phyloP scores from a whole-genome alignment of 2,113 vertebrate species.

The Alexandromys fortis region DNA sequence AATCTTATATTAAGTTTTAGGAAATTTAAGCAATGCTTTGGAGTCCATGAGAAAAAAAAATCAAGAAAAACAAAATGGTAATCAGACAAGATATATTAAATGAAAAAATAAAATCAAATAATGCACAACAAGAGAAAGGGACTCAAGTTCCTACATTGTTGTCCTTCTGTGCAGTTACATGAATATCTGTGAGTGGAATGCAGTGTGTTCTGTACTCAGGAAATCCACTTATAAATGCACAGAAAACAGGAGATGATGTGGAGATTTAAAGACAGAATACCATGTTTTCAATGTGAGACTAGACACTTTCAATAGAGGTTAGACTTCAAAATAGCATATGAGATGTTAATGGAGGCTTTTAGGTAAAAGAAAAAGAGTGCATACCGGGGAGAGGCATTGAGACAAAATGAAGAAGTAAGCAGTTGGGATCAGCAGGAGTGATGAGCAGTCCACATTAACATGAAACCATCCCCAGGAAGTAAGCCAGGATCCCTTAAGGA shows the following conservation, averaged over 20 bases:
- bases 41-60: background rate
- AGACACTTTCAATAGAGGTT: background rate
- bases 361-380: background rate
- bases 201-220: background rate
- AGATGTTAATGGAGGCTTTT: background rate
- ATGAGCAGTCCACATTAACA: background rate
- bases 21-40: background rate
- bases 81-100: background rate
- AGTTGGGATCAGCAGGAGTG: background rate
- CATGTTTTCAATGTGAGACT: background rate
- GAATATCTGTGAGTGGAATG: background rate
- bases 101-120: background rate
- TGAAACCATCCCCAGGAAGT: background rate
- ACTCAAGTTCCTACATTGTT: background rate
- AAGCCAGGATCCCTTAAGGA: background rate
- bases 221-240: background rate
- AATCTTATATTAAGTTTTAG: conserved; percentile 36
- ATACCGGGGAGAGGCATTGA: background rate
- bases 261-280: conserved; percentile 3
- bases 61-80: conserved; percentile 14
- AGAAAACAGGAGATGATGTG: background rate
- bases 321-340: background rate
- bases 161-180: background rate
- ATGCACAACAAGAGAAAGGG: background rate
- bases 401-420: background rate